Base-by-base conservation (phyloP, 2,113 vertebrate genomes). In the Toxostoma redivivum region DNA sequence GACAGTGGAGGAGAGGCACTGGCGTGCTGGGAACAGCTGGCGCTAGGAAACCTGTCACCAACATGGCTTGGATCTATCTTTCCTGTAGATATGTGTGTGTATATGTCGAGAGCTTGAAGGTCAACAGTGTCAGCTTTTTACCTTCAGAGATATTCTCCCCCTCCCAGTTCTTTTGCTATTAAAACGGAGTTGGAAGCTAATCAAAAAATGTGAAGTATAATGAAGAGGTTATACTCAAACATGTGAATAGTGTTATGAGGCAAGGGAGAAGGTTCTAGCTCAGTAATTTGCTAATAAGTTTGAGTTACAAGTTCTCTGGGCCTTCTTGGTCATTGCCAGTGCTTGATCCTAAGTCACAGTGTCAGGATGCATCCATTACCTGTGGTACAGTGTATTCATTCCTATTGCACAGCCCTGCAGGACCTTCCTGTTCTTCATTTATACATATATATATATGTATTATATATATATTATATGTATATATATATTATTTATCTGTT, bases 21-120 rank as follows among this genome's bases (percentile, higher is more conserved):
- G 20, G 38, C 12, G 4, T 57, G 3, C 17, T 33, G 58, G 37
- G 60, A 58, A 4, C 51, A 60, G 2, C n/a, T 35, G 12, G 11
- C 3, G 11, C 33, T 50, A 10, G 50, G 16, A 74, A 47, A 38
- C 17, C 45, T 44, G 53, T 12, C 57, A 7, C 12, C 47, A 2
- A 0, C 31, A 0, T 15, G 51, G 4, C 18, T 71, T 61, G 8
- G 2, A 9, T 17, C 37, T 18, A 0, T 31, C 24, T 11, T 37
- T 17, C n/a, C 0, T 37, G 12, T 27, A 23, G 13, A 12, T 44
- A 4, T 22, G 3, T 37, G 11, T 47, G 4, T 37, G 2, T 11
- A 3, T 42, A 7, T 31, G 2, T 15, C 5, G 2, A 15, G 13
- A 50, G 22, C 37, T n/a, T 62, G 45, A 22, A 28, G 7, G 17